Evolutionary conservation across 2,113 vertebrate genomes (phyloP).

Genomic region (Ascaphus truei): DNA sequence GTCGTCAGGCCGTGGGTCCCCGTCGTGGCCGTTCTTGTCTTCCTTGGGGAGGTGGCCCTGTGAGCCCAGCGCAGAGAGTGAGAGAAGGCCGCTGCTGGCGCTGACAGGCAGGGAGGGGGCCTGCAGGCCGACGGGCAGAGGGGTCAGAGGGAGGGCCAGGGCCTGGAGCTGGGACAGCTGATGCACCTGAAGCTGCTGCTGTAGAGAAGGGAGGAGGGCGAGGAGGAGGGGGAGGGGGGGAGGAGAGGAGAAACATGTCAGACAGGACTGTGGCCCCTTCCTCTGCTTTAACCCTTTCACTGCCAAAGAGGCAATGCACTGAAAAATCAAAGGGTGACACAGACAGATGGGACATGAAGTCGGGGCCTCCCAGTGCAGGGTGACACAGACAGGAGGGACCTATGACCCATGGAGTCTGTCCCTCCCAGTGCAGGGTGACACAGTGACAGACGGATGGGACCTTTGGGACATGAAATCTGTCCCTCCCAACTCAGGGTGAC

Average conservation of each 20-base stretch:
- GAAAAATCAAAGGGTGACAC: no score
- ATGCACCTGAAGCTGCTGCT: slow-evolving; percentile 98
- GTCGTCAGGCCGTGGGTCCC: slow-evolving; percentile 80
- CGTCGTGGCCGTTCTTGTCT: slow-evolving; percentile 86
- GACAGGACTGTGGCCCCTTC: not conserved
- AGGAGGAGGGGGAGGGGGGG: not conserved
- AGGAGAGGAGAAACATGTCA: slow-evolving; percentile 23
- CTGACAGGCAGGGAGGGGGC: slow-evolving; percentile 82
- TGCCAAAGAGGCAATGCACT: no score
- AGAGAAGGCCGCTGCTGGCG: slow-evolving; percentile 85
- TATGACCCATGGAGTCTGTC: not conserved
- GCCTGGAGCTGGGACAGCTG: slow-evolving; percentile 97
- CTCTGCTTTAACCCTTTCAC: no score
- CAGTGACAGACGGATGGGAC: not conserved
- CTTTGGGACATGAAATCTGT: no score
- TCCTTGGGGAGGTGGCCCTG: slow-evolving; percentile 89
- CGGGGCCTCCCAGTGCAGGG: no score
- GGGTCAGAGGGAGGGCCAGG: slow-evolving; percentile 87
- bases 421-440: not conserved
- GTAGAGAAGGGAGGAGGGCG: slow-evolving; percentile 47
- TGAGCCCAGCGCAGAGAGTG: slow-evolving; percentile 87
- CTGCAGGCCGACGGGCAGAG: slow-evolving; percentile 86
- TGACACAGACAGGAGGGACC: not conserved
- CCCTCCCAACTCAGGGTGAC: no score
- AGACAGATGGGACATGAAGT: no score